These are phyloP conservation scores for Mamestra configurata DNA, from an alignment of 1,140 invertebrate species.

Conservation along the genomic window DNA sequence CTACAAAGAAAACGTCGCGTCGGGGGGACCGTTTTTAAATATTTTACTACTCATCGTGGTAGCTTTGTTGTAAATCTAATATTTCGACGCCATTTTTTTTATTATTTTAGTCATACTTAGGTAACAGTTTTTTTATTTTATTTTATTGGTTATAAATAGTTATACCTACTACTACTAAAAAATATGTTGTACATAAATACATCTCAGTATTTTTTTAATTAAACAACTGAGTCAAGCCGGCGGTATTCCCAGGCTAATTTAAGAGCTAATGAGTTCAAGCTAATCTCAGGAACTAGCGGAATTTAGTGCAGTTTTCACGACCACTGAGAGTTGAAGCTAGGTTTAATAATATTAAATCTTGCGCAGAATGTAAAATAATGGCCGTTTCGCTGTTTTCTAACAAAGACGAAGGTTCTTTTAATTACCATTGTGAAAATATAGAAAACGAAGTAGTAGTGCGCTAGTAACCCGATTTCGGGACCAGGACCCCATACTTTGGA, in stretches of 20 bases:
- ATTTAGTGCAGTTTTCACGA: constrained; percentile 28
- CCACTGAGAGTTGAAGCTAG: constrained; percentile 1
- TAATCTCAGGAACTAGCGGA: constrained; percentile 32
- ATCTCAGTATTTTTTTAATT: constrained; percentile 25
- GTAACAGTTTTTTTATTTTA: too few relatives aligned
- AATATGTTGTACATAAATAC: too few relatives aligned
- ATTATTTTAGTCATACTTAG: too few relatives aligned
- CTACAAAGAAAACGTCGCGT: too few relatives aligned
- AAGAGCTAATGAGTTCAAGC: constrained; percentile 30
- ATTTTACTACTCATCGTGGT: too few relatives aligned
- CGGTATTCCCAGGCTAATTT: constrained; percentile 20
- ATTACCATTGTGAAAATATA: constrained; percentile 60
- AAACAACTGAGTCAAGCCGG: background rate
- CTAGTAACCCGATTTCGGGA: too few relatives aligned
- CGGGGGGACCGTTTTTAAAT: too few relatives aligned
- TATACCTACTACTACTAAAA: too few relatives aligned
- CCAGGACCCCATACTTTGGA: too few relatives aligned
- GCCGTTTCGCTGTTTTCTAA: background rate
- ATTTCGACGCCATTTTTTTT: too few relatives aligned
- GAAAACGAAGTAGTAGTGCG: constrained; percentile 28
- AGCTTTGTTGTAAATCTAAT: too few relatives aligned
- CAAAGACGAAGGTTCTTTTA: background rate
- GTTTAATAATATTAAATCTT: constrained; percentile 2
- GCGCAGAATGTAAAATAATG: constrained; percentile 16
- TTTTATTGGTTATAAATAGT: too few relatives aligned